Base-by-base conservation (phyloP, 2,797 vertebrate species). In the Scarus forsteni region DNA sequence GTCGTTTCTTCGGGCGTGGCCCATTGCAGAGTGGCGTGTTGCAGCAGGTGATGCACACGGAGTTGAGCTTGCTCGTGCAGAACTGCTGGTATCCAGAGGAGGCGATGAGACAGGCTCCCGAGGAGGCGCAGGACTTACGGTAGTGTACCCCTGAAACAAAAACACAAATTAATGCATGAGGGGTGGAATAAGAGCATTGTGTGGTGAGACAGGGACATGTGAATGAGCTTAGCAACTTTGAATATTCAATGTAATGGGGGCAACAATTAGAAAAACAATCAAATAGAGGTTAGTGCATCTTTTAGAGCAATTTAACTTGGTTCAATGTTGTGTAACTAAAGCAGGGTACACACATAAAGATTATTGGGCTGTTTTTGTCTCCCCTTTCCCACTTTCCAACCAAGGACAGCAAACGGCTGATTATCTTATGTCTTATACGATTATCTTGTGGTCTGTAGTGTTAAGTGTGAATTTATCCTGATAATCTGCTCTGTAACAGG, bases 61-160 rank as follows among this genome's bases (percentile, higher is more conserved):
- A 99, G 94, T 97, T 96, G 82, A 99, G 94, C 89, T 96, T 97
- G 65, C 97, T 96, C 0, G 96, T 97, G 77, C 98, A 99, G 89
- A 99, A 99, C 93, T 97, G 97, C 89, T 99, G 98, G 94, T 99
- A 99, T 36, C 98, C 98, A 0, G 97, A 97, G 0, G 97, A 99
- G 54, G 98, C 95, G n/a, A 98, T 99, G 70, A 99, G 97, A 63
- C 98, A 99, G 14, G 98, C 97, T 0, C 95, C 96, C 0, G 97
- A 98, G 0, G 98, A 98, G 0, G 98, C 98, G 8, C 98, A 99
- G 0, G 97, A 97, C 85, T 99, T 99, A 70, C 98, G 96, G 89
- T 99, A 99, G 93, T 98, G 95, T 58, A 96, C 94, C 34, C 98
- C 98, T 99, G 91, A 9, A 83, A 74, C 1, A 11, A 50, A 35